Conservation (phyloP, 2,888 invertebrate genomes). For the Scotopteryx bipunctaria region DNA sequence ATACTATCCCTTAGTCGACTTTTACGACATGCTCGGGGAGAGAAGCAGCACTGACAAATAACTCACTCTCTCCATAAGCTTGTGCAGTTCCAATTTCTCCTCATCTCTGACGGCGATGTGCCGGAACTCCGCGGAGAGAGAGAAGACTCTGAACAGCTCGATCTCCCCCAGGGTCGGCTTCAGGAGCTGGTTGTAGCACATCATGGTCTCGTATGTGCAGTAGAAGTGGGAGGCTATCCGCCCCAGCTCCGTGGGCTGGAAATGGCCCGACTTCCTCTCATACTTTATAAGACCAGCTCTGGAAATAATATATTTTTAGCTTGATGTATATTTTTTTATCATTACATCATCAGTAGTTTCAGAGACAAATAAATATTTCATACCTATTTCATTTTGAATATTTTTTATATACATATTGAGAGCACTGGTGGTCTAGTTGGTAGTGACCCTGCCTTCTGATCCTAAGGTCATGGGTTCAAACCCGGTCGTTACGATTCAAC, state of each 20-base stretch:
- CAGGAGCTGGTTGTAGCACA: conserved; percentile 97
- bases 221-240: conserved; percentile 99
- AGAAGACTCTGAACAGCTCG: conserved; percentile 98
- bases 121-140: conserved; percentile 97
- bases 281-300: conserved; percentile 97
- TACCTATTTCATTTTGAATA: too few relatives aligned
- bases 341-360: too few relatives aligned
- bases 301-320: conserved; percentile 24
- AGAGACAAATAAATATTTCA: too few relatives aligned
- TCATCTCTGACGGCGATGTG: conserved; percentile 97
- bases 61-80: conserved; percentile 88
- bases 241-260: conserved; percentile 96
- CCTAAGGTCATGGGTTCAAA: too few relatives aligned
- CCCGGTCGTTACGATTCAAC: too few relatives aligned
- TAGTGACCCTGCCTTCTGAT: too few relatives aligned
- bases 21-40: too few relatives aligned
- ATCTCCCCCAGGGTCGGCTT: conserved; percentile 99
- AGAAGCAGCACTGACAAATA: background rate
- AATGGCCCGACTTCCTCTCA: conserved; percentile 95
- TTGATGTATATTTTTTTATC: background rate
- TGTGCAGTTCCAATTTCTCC: conserved; percentile 98
- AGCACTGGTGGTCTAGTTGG: too few relatives aligned
- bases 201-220: conserved; percentile 98
- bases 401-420: too few relatives aligned
- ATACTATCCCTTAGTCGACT: too few relatives aligned